Evolutionary conservation across 1,140 invertebrate species (phyloP).

Genomic region (Watersipora subatra): DNA sequence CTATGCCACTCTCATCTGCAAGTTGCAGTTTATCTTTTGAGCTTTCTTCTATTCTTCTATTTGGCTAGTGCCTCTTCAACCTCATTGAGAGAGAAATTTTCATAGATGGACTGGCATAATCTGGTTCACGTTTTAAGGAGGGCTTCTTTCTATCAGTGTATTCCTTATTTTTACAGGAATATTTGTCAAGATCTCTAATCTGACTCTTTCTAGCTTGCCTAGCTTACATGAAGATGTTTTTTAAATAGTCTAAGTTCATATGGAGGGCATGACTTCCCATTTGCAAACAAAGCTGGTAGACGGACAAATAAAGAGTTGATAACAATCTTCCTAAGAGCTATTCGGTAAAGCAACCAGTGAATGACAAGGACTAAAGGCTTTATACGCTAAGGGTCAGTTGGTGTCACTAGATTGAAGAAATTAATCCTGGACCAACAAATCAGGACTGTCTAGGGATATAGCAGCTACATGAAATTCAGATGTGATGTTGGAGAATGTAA

Average conservation of each 20-base stretch:
- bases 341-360: neutral
- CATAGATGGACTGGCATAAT: neutral
- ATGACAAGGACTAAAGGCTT: neutral
- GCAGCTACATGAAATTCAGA: conserved; percentile 24
- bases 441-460: conserved; percentile 26
- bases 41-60: neutral
- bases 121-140: neutral
- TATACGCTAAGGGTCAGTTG: conserved; percentile 17
- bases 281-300: neutral
- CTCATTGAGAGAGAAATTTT: neutral
- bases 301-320: too few species aligned
- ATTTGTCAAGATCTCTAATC: neutral
- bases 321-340: neutral
- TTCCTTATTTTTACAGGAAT: neutral
- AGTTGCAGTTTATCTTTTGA: neutral
- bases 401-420: conserved; percentile 28
- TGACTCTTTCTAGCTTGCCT: neutral
- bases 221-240: neutral
- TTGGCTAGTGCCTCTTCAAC: neutral
- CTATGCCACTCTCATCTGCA: neutral
- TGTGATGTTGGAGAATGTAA: conserved; percentile 26
- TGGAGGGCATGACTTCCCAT: neutral
- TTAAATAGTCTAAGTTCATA: conserved; percentile 1
- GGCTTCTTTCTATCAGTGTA: neutral
- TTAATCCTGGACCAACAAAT: conserved; percentile 31